Base-by-base conservation (phyloP, 2,797 vertebrate genomes). In the Momotus momota region DNA sequence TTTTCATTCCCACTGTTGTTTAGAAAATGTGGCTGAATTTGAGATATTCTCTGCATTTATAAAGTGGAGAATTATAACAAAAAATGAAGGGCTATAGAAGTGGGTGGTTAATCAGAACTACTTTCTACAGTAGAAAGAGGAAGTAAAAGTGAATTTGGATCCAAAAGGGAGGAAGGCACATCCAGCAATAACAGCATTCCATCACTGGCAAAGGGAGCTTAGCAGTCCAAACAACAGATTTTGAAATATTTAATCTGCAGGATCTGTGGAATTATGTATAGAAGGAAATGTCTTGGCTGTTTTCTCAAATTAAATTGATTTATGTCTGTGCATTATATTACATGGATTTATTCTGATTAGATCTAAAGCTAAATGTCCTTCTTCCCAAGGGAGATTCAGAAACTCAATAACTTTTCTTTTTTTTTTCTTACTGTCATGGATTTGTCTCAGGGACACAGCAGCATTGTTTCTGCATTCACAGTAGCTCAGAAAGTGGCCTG, bases 91-190 rank as follows among this genome's bases (percentile, higher is more conserved):
- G 22, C 29, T 83, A 55, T 71, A 55, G 66, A 92, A 92, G 81
- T 73, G 40, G 27, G 43, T 64, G 65, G 49, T 91, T 95, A 90
- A 43, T 58, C 81, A 94, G 71, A 96, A 92, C 83, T 60, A 49
- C 69, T 87, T 77, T 60, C 64, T 80, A 26, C 8, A 35, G 14
- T 55, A 15, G 41, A 78, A 86, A 61, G 48, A 60, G 55, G 31
- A 95, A 88, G 86, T 88, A 95, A 95, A 92, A 89, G 45, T 70
- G 29, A 90, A 93, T 94, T 88, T 70, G 64, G 65, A 29, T 88
- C 61, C 45, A 84, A 66, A 85, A 92, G 31, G 13, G n/a, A 83
- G 49, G 38, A 61, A 86, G 90, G 65, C 3, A 31, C 38, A 58
- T 85, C 55, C 46, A 78, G 29, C 20, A 75, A 57, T 72, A 96